Conservation (phyloP, 2,113 vertebrate species). For the Poeciliopsis occidentalis region DNA sequence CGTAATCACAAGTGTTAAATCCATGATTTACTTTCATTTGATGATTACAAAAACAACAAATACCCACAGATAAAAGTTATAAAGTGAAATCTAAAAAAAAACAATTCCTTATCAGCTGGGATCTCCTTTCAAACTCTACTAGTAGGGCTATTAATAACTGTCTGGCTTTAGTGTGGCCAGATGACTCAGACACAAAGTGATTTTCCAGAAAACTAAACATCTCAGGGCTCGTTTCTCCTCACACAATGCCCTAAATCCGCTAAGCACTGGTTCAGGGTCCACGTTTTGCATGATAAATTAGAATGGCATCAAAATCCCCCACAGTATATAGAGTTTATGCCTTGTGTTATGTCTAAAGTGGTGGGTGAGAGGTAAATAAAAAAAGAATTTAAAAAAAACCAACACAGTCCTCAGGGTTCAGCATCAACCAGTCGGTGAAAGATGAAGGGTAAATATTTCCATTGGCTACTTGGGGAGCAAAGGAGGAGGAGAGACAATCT, state of each 20-base stretch:
- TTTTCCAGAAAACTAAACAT: constrained; percentile 48
- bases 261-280: constrained; percentile 23
- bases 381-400: constrained; percentile 38
- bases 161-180: constrained; percentile 29
- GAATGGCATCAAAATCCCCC: constrained; percentile 33
- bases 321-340: constrained; percentile 35
- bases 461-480: constrained; percentile 57
- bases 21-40: constrained; percentile 17
- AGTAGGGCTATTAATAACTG: constrained; percentile 49
- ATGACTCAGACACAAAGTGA: constrained; percentile 40
- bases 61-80: constrained; percentile 3
- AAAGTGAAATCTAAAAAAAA: constrained; percentile 30
- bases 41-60: constrained; percentile 31
- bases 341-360: constrained; percentile 36
- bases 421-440: constrained; percentile 31
- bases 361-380: constrained; percentile 58
- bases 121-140: constrained; percentile 41
- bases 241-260: constrained; percentile 4
- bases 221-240: not conserved
- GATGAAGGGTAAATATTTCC: constrained; percentile 65
- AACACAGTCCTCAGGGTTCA: constrained; percentile 43
- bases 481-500: constrained; percentile 32
- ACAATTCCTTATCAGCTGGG: constrained; percentile 55
- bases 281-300: constrained; percentile 29
- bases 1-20: not conserved